Base-by-base conservation (phyloP, 2,797 vertebrate species). In the Neoniphon sammara region DNA sequence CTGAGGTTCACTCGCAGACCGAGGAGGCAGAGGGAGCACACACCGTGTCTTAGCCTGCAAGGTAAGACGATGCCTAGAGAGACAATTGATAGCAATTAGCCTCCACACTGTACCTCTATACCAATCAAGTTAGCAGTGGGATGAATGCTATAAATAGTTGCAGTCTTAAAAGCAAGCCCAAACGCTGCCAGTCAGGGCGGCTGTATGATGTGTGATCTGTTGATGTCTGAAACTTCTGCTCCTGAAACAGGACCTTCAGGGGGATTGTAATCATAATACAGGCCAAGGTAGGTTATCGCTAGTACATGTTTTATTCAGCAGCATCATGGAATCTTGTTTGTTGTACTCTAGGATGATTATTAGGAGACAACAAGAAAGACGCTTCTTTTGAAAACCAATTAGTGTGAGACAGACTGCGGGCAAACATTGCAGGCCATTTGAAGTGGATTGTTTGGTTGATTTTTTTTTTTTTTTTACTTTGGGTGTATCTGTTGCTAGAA, bases 1-100 rank as follows among this genome's bases (percentile, higher is more conserved):
- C 91, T 87, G 83, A 91, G 86, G 88, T 90, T 89, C 86, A 80
- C 79, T 90, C 58, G 81, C 89, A 82, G 86, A 71, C 82, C 62
- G 72, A 86, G 81, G 85, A 77, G 74, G 85, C 77, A 70, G 77
- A 70, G 78, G 66, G 59, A 75, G 67, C 53, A 56, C 66, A 56
- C 77, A 11, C 25, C 65, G 65, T 77, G 47, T 55, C 83, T 77
- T 73, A 85, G 25, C 81, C 86, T 60, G 46, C 54, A 78, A 91
- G 91, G 91, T 93, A 92, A 90, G 92, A 55, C 70, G 59, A 82
- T 47, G 66, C 65, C 69, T 62, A 63, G 15, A 59, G 64, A 60
- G 73, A 71, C 62, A 68, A 27, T 53, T 83, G 25, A 77, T 25
- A 67, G 36, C 60, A 73, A n/a, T 67, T 63, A 58, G 46, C 54